Percentiles rank a stretch among this genome's conserved stretches.
Conservation (phyloP, 2,888 invertebrate species). For the Drosophila cognata region DNA sequence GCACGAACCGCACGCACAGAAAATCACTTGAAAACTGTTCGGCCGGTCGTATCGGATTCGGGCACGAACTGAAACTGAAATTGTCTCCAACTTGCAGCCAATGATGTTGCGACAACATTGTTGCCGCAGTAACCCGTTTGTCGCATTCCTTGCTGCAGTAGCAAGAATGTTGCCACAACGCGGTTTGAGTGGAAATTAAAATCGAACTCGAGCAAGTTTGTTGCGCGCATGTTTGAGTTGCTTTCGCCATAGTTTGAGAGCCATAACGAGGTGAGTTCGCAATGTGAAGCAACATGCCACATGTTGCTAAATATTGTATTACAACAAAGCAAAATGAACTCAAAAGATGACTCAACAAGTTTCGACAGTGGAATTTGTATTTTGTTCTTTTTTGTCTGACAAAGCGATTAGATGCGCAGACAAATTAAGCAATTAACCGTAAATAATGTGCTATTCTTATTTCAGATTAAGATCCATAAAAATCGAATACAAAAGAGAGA, state of each 20-base stretch:
- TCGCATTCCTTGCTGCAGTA: background rate
- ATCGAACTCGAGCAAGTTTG: slow-evolving; percentile 15
- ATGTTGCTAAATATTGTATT: slow-evolving; percentile 20
- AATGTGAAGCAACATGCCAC: background rate
- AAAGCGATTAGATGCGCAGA: slow-evolving; percentile 17
- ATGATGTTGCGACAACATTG: slow-evolving; percentile 59
- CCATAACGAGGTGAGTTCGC: slow-evolving; percentile 32
- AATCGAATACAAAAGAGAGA: background rate
- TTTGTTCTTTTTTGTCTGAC: slow-evolving; percentile 12
- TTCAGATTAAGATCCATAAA: slow-evolving; percentile 11
- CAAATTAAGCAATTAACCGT: slow-evolving; percentile 35
- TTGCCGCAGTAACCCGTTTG: slow-evolving; percentile 28
- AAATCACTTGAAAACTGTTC: slow-evolving; percentile 74
- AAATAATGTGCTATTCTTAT: slow-evolving; percentile 4
- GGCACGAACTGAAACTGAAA: slow-evolving; percentile 27
- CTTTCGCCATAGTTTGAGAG: slow-evolving; percentile 11
- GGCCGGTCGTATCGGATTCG: slow-evolving; percentile 36
- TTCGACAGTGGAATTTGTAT: background rate
- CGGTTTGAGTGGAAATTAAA: slow-evolving; percentile 29
- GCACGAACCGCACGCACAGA: slow-evolving; percentile 62
- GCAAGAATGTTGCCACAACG: slow-evolving; percentile 14
- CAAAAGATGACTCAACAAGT: slow-evolving; percentile 28
- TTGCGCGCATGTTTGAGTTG: slow-evolving; percentile 31
- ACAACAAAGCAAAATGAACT: background rate
- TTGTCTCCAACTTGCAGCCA: slow-evolving; percentile 28